Conservation (phyloP, 2,888 invertebrate genomes). For the Rotaria socialis region DNA sequence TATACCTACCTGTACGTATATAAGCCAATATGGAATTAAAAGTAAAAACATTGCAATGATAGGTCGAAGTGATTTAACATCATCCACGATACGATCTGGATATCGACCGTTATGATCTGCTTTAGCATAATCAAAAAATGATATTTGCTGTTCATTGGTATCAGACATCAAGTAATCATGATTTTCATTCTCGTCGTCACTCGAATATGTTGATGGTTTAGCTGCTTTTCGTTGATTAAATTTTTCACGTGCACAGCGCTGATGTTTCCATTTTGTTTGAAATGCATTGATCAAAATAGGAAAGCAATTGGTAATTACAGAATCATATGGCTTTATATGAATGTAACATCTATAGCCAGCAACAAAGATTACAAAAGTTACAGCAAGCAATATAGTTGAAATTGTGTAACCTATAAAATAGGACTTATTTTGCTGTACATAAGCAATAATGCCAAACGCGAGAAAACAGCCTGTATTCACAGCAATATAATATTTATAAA, state of each 20-base stretch:
- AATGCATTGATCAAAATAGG: background rate
- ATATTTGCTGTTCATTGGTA: background rate
- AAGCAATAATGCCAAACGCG: background rate
- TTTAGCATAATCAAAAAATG: conserved; percentile 61
- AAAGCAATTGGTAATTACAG: background rate
- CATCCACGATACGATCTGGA: conserved; percentile 61
- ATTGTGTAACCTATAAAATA: background rate
- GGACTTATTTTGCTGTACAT: background rate
- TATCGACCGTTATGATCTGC: conserved; percentile 61
- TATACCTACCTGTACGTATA: conserved; percentile 60
- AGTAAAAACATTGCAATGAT: conserved; percentile 59
- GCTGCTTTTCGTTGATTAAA: background rate
- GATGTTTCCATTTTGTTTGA: background rate
- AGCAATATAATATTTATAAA: background rate
- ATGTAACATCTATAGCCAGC: background rate
- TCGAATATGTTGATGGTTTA: background rate
- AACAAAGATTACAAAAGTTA: background rate
- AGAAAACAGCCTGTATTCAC: background rate
- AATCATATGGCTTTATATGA: background rate
- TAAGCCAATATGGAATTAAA: conserved; percentile 62
- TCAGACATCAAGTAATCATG: background rate
- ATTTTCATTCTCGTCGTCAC: background rate
- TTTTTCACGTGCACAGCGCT: too few relatives aligned
- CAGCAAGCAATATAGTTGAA: background rate
- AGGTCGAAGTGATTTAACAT: conserved; percentile 60